Percentiles rank a stretch among this genome's conserved stretches.
Conservation (phyloP, 2,113 vertebrate genomes). For the Oplegnathus fasciatus region DNA sequence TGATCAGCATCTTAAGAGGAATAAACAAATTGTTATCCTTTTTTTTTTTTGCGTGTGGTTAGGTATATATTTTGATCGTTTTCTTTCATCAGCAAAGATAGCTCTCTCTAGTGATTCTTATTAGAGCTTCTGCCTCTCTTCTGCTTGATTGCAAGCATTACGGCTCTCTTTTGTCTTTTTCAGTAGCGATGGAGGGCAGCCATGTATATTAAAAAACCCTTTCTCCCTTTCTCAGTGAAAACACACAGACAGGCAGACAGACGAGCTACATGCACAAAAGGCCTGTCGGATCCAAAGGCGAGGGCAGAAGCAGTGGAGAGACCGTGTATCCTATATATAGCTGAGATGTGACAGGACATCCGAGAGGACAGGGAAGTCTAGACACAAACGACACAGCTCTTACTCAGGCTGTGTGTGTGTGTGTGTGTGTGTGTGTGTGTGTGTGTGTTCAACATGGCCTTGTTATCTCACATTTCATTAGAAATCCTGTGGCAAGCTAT, state of each 20-base stretch:
- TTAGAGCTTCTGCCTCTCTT: not conserved
- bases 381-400: conserved; percentile 63
- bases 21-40: conserved; percentile 6
- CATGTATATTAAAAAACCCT: conserved; percentile 12
- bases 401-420: conserved; percentile 23
- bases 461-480: conserved; percentile 57
- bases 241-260: conserved; percentile 34
- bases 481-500: conserved; percentile 35
- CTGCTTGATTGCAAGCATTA: conserved; percentile 8
- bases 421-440: conserved; percentile 23
- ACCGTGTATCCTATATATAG: conserved; percentile 74
- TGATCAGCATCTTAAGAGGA: not conserved
- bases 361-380: conserved; percentile 73
- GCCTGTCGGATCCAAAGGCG: conserved; percentile 33
- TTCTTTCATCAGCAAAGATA: conserved; percentile 22
- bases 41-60: conserved; percentile 10
- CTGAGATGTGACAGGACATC: conserved; percentile 77
- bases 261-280: conserved; percentile 43
- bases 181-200: conserved; percentile 1
- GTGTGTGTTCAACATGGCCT: conserved; percentile 34
- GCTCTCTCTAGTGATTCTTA: not conserved
- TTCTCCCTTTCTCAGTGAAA: conserved; percentile 23
- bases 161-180: conserved; percentile 5
- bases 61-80: not conserved
- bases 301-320: conserved; percentile 51